Evolutionary conservation across 2,797 vertebrate genomes (phyloP).

Genomic region (Dipus sagitta): DNA sequence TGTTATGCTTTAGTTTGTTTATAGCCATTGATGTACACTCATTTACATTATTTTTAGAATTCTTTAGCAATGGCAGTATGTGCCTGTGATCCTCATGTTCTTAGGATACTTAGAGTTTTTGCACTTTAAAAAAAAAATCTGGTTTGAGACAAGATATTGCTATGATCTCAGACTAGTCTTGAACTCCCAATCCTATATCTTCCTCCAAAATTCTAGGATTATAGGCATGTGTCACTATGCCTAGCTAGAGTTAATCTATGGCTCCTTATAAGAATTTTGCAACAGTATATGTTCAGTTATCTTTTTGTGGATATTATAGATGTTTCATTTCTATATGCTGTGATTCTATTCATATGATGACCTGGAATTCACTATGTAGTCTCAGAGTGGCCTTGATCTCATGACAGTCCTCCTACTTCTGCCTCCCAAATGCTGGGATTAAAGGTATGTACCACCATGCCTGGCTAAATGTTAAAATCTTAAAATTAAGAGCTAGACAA

Average conservation of each 20-base stretch:
- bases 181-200: not conserved
- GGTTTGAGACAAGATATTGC: not conserved
- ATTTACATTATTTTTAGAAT: not conserved
- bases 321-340: not conserved
- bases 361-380: too few relatives aligned
- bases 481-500: not conserved
- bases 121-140: too few relatives aligned
- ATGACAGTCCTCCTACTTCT: too few relatives aligned
- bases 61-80: not conserved
- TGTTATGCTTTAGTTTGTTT: slow-evolving; percentile 35
- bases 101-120: too few relatives aligned
- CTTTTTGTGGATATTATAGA: not conserved
- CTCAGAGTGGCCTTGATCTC: too few relatives aligned
- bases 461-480: slow-evolving; percentile 9
- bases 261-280: not conserved
- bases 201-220: not conserved
- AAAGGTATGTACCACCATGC: too few relatives aligned
- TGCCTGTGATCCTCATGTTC: not conserved
- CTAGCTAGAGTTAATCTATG: not conserved
- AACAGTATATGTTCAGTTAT: slow-evolving; percentile 24
- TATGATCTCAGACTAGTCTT: not conserved
- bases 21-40: not conserved
- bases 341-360: not conserved
- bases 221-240: too few relatives aligned
- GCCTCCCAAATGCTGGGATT: too few relatives aligned